Evolutionary conservation across 2,113 vertebrate genomes (phyloP).

Genomic region (Phyllostomus hastatus): DNA sequence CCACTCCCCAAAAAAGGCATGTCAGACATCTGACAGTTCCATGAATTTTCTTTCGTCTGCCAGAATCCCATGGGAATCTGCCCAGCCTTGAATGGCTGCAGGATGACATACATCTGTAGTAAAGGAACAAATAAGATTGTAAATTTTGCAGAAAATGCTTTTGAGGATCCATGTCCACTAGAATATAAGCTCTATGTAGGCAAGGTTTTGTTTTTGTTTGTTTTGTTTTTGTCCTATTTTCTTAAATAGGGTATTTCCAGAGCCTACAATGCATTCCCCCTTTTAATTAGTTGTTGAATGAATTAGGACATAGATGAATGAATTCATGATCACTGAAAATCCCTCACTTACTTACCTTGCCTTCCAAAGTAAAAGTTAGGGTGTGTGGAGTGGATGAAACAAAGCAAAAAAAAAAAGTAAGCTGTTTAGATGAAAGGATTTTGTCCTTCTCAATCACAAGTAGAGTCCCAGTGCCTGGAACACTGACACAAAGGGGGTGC

Average conservation of each 20-base stretch:
- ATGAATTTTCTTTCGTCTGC: no score
- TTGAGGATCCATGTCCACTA: not conserved
- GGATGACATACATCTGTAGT: not conserved
- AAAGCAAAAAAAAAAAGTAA: not conserved
- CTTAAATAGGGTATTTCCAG: not conserved
- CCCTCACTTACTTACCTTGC: not conserved
- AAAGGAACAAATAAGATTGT: not conserved
- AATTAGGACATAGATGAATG: not conserved
- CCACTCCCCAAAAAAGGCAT: no score
- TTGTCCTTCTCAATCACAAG: not conserved
- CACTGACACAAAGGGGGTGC: fast-evolving
- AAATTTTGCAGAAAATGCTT: not conserved
- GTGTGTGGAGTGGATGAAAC: not conserved
- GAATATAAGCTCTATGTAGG: not conserved
- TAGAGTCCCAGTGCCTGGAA: not conserved
- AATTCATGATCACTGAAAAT: not conserved
- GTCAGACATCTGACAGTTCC: no score
- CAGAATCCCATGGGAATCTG: no score
- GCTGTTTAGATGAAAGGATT: not conserved
- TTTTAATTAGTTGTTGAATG: not conserved
- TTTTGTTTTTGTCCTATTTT: not conserved
- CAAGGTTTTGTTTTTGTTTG: not conserved
- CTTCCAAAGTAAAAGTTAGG: not conserved
- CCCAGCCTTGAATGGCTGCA: no score
- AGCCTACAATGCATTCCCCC: not conserved